Evolutionary conservation across 2,888 invertebrate genomes (phyloP).

Genomic region (Eilema caniola): DNA sequence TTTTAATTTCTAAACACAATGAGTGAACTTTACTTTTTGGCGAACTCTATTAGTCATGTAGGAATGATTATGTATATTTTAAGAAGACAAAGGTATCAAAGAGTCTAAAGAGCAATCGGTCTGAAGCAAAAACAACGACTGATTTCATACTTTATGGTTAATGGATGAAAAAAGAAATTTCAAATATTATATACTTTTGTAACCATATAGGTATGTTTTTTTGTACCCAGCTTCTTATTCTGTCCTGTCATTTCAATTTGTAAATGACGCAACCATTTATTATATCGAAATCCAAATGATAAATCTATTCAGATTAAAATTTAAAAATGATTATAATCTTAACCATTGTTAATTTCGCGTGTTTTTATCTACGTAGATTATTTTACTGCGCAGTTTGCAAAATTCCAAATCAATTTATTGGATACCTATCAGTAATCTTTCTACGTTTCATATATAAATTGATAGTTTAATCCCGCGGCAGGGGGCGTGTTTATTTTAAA

Average conservation of each 20-base stretch:
- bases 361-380: constrained; percentile 29
- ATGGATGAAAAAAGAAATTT: background rate
- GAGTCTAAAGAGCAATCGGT: background rate
- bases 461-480: constrained; percentile 14
- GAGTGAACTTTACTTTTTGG: background rate
- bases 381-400: constrained; percentile 36
- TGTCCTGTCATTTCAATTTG: background rate
- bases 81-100: background rate
- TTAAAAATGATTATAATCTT: constrained; percentile 23
- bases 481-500: constrained; percentile 9
- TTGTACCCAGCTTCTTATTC: too few species aligned
- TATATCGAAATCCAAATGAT: background rate
- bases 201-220: too few species aligned
- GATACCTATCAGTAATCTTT: constrained; percentile 7
- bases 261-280: background rate
- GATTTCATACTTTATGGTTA: background rate
- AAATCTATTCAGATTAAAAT: background rate
- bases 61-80: background rate
- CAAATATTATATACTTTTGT: background rate
- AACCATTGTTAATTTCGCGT: constrained; percentile 22
- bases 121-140: background rate
- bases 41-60: background rate
- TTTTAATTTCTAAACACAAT: background rate
- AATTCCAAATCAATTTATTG: background rate
- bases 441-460: background rate